A percentile compares a stretch with the other conserved stretches of the same genome.
phyloP scores from a whole-genome alignment of 2,113 vertebrate genomes.

The Dicrurus megarhynchus region DNA sequence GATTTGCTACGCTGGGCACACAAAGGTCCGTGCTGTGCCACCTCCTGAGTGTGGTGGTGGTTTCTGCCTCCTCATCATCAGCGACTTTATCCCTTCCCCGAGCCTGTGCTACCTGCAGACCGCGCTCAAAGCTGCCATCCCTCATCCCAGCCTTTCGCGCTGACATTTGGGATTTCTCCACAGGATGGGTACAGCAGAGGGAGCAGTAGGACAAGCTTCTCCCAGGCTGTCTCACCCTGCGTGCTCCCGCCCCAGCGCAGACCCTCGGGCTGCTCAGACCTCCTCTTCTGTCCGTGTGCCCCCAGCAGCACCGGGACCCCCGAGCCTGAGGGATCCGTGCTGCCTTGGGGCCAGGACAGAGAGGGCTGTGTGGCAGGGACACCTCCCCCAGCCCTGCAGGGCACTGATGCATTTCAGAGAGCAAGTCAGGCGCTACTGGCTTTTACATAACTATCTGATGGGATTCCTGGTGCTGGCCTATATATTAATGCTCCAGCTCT shows the following conservation, averaged over 20 bases:
- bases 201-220: conserved; percentile 62
- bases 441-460: conserved; percentile 7
- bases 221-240: background rate
- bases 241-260: background rate
- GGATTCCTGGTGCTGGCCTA: background rate
- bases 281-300: accelerated
- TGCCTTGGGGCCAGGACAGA: accelerated
- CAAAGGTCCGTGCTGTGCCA: accelerated
- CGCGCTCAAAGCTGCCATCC: background rate
- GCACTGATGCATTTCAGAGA: background rate
- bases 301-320: background rate
- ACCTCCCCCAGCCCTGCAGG: background rate
- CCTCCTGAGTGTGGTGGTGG: background rate
- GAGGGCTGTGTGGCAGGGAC: background rate
- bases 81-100: background rate
- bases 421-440: background rate
- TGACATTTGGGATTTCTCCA: conserved; percentile 11
- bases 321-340: background rate
- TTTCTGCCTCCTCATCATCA: background rate
- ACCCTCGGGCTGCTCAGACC: background rate
- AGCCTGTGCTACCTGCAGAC: background rate
- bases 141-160: background rate
- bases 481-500: background rate
- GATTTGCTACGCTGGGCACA: accelerated
- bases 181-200: conserved; percentile 64